Conservation (phyloP, 2,888 invertebrate species). For the Aethes cnicana region DNA sequence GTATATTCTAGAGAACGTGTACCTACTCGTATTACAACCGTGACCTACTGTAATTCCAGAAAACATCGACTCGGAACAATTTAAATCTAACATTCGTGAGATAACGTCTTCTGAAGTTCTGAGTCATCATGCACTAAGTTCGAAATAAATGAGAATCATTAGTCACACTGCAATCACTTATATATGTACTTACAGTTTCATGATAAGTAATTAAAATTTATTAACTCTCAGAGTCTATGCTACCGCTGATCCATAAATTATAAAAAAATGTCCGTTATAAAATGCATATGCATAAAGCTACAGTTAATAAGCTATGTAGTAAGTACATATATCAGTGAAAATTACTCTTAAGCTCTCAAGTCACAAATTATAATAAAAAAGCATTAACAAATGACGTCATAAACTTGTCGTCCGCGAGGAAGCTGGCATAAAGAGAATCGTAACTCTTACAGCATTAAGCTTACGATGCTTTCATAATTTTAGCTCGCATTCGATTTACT, state of each 20-base stretch:
- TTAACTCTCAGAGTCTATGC: not conserved
- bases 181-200: too few species aligned
- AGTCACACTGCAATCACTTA: not conserved
- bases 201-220: too few species aligned
- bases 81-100: not conserved
- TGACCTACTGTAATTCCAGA: slow-evolving; percentile 5
- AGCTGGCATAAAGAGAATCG: not conserved
- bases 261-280: too few species aligned
- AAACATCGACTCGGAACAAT: not conserved
- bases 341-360: too few species aligned
- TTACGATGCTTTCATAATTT: slow-evolving; percentile 4
- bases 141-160: not conserved
- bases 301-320: too few species aligned
- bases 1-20: too few species aligned
- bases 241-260: too few species aligned
- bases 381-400: too few species aligned
- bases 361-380: too few species aligned
- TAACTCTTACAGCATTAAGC: not conserved
- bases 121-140: slow-evolving; percentile 11
- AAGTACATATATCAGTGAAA: too few species aligned
- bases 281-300: too few species aligned
- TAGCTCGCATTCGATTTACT: not conserved
- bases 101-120: not conserved
- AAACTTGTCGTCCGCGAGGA: not conserved
- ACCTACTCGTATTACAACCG: not conserved